Evolutionary conservation across 2,888 invertebrate genomes (phyloP).

Genomic region (Melanchra persicariae): DNA sequence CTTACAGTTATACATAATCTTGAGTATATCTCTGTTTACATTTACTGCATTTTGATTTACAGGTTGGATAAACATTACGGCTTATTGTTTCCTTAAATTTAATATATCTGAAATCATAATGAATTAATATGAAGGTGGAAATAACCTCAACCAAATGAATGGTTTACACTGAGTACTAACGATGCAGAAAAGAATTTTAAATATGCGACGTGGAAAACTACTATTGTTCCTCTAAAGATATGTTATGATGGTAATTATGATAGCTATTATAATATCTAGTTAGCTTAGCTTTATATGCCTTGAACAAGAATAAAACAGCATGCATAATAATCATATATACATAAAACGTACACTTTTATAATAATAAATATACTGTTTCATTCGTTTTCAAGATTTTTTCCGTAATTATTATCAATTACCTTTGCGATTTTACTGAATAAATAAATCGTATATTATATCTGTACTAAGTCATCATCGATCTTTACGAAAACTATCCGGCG

Average conservation of each 20-base stretch:
- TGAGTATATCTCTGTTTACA: constrained; percentile 53
- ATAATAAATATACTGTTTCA: background rate
- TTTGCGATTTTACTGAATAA: constrained; percentile 9
- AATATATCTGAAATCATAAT: constrained; percentile 34
- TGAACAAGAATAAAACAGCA: constrained; percentile 32
- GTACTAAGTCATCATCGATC: constrained; percentile 17
- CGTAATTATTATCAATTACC: constrained; percentile 1
- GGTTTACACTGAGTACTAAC: constrained; percentile 52
- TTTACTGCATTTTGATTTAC: constrained; percentile 57
- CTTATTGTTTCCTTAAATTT: constrained; percentile 52
- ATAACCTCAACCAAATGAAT: constrained; percentile 39
- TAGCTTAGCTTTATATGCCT: constrained; percentile 35
- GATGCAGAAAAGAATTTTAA: constrained; percentile 50
- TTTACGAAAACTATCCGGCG: constrained; percentile 14
- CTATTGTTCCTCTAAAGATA: constrained; percentile 49
- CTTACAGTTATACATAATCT: constrained; percentile 53
- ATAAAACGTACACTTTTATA: constrained; percentile 39
- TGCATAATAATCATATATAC: constrained; percentile 17
- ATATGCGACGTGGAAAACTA: constrained; percentile 46
- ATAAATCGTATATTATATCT: constrained; percentile 3
- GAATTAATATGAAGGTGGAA: constrained; percentile 26
- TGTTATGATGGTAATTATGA: constrained; percentile 43
- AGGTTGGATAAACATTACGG: constrained; percentile 44
- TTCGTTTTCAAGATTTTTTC: constrained; percentile 7
- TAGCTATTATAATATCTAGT: constrained; percentile 41